Percentiles rank a stretch among this genome's conserved stretches.
Conservation (phyloP, 2,888 invertebrate genomes). For the Brachyopa scutellaris region DNA sequence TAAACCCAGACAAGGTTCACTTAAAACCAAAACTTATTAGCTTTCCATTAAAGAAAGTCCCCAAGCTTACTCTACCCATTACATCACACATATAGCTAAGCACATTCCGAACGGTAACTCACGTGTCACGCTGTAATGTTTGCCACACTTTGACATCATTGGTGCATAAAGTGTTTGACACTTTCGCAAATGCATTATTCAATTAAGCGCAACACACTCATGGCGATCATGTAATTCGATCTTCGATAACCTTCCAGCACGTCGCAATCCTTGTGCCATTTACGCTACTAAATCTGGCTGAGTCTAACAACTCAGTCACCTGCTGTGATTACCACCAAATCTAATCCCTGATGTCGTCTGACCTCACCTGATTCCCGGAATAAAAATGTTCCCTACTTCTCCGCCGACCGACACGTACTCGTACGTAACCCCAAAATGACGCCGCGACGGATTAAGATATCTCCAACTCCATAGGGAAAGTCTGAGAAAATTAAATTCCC, state of each 20-base stretch:
- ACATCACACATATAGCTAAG: too few relatives aligned
- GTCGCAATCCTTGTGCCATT: slow-evolving; percentile 34
- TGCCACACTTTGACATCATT: slow-evolving; percentile 29
- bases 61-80: too few relatives aligned
- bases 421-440: slow-evolving; percentile 66
- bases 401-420: too few relatives aligned
- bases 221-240: slow-evolving; percentile 65
- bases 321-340: slow-evolving; percentile 36
- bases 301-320: slow-evolving; percentile 45
- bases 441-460: slow-evolving; percentile 71
- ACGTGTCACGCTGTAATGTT: too few relatives aligned
- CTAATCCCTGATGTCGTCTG: slow-evolving; percentile 57
- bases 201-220: slow-evolving; percentile 62
- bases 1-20: too few relatives aligned
- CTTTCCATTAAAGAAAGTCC: too few relatives aligned
- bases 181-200: slow-evolving; percentile 44
- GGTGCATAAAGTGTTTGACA: slow-evolving; percentile 41
- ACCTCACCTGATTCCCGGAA: slow-evolving; percentile 58
- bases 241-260: slow-evolving; percentile 63
- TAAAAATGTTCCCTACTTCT: slow-evolving; percentile 25
- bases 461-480: slow-evolving; percentile 46
- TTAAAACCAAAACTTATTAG: too few relatives aligned
- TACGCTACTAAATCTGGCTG: slow-evolving; percentile 4
- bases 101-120: too few relatives aligned
- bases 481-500: slow-evolving; percentile 52